Evolutionary conservation across 1,140 invertebrate genomes (phyloP), one percentile per base, ranked within the genome.

Genomic region (Ceratosolen fusciceps): DNA sequence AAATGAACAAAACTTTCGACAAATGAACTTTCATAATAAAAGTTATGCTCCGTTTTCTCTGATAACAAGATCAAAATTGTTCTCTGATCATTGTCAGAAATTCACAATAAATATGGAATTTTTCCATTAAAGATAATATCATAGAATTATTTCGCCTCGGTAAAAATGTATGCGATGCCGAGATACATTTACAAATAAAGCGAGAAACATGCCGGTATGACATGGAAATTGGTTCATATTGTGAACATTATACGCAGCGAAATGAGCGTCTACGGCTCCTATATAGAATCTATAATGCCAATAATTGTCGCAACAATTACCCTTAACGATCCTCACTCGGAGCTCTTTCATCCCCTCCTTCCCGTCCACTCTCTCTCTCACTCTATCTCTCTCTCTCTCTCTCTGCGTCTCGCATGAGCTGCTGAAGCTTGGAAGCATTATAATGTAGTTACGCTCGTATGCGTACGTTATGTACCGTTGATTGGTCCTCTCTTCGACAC

Each of bases 221-320:
- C 9, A 19, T 8, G 1, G n/a, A 29, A 70, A 70, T 70, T 26
- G 67, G 21, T 70, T 12, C 39, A 43, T 29, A 29, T 70, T 70
- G 67, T 70, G 1, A 4, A 47, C 39, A 70, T 49, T 49, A 65
- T 65, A 65, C 60, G 26, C n/a, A 10, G 39, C 21, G 24, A 43
- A 49, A 9, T 26, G n/a, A 70, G n/a, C 39, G 43, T 29, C 10
- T 39, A 8, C 7, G 26, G 47, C 7, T 70, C 24, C 39, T 70
- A 47, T 70, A 70, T 70, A 26, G 24, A 0, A 16, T 2, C 37
- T 74, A 74, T 74, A 74, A 47, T 74, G 39, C 49, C 54, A 72
- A 78, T 78, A 78, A 78, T 78, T 78, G 72, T 70, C 54, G 29
- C 39, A 43, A 62, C 54, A 78, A 78, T 78, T 78, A 72, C 54